Evolutionary conservation across 2,888 invertebrate genomes (phyloP).

Genomic region (Sarcophaga caerulescens): DNA sequence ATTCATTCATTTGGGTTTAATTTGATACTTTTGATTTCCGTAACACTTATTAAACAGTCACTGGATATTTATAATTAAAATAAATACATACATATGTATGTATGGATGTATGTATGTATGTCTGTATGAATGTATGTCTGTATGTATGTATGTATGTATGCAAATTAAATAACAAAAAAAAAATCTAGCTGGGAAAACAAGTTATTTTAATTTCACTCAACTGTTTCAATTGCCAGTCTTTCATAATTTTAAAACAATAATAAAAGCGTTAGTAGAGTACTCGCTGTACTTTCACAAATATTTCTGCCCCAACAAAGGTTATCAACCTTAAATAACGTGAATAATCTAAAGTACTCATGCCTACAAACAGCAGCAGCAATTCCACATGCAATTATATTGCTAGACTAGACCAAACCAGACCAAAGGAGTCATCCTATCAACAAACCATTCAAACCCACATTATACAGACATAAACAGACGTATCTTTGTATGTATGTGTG

Average conservation of each 20-base stretch:
- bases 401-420: slow-evolving; percentile 62
- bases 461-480: neutral
- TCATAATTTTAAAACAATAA: neutral
- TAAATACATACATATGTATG: no score
- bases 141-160: no score
- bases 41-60: neutral
- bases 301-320: slow-evolving; percentile 49
- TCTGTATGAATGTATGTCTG: no score
- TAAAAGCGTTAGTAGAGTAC: slow-evolving; percentile 11
- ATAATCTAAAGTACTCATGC: slow-evolving; percentile 47
- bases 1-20: neutral
- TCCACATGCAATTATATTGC: slow-evolving; percentile 50
- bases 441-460: slow-evolving; percentile 55
- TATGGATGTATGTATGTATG: no score
- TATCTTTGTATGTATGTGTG: no score
- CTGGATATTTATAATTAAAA: neutral
- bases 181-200: no score
- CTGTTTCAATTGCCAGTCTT: no score
- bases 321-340: slow-evolving; percentile 57
- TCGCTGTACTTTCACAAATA: slow-evolving; percentile 61
- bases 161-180: no score
- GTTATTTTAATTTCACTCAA: no score
- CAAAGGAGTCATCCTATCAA: slow-evolving; percentile 44
- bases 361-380: neutral
- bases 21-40: neutral